Evolutionary conservation across 2,797 vertebrate genomes (phyloP), one percentile per base, ranked within the genome.

Genomic region (Rhincodon typus): DNA sequence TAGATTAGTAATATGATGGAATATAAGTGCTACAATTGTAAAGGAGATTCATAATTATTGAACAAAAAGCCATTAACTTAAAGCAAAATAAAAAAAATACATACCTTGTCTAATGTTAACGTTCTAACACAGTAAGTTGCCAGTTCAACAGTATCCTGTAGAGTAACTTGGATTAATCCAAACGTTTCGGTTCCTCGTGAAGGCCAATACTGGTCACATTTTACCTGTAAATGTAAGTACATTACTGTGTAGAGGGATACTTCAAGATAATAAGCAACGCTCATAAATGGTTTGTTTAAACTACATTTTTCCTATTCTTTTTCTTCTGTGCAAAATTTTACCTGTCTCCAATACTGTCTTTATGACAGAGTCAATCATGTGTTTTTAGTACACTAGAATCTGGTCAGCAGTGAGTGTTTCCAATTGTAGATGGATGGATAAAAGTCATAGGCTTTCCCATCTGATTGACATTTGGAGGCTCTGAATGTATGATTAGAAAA

Each of bases 151-250:
- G 99, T 99, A 97, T 99, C 99, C 4, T 99, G 97, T 96, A 99
- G 98, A 0, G 99, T 99, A 96, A 99, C 99, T 97, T 99, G 99
- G 96, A 99, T 99, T 96, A 99, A 97, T 27, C 99, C 99, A 0
- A 99, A 99, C 0, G 99, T 99, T 97, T 99, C 99, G 0, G 99
- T 99, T 94, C 98, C 99, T 98, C 99, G 98, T 72, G 98, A 99
- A 62, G 99, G 99, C 99, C 99, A 99, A 96, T 99, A 99, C 19
- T 99, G 99, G 97, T 99, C 99, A 97, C 99, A 99, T 96, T 99
- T 99, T 88, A 99, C 99, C 99, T 99, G 97, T 3, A 96, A 96
- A 53, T 90, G 96, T 96, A 97, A 96, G 96, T 0, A 97, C 25
- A 77, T 50, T 94, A 94, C 19, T 27, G 34, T 94, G 12, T 53